phyloP scores from a whole-genome alignment of 2,888 invertebrate genomes.

The Ceriagrion tenellum region DNA sequence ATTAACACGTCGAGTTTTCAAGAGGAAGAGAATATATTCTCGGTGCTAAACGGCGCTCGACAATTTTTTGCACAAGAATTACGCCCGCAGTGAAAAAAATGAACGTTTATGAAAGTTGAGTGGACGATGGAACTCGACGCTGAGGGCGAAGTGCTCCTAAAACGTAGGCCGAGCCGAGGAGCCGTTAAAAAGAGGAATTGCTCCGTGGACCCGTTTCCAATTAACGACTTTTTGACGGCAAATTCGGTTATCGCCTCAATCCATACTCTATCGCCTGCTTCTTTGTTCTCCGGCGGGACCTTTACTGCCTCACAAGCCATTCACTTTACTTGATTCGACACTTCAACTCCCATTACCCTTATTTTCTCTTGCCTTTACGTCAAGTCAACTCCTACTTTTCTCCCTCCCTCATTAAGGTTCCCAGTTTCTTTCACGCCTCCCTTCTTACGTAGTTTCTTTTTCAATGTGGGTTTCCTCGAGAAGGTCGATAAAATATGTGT shows the following conservation, averaged over 20 bases:
- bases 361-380: background rate
- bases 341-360: background rate
- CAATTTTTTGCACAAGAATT: background rate
- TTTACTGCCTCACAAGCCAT: background rate
- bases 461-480: background rate
- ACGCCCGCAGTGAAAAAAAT: background rate
- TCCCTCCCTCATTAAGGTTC: background rate
- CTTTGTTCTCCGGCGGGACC: slow-evolving; percentile 15
- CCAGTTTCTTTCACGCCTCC: background rate
- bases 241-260: slow-evolving; percentile 44
- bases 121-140: background rate
- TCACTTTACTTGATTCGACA: background rate
- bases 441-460: background rate
- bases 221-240: slow-evolving; percentile 36
- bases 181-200: slow-evolving; percentile 12
- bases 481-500: background rate
- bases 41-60: background rate
- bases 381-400: background rate
- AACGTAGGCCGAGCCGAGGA: background rate
- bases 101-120: background rate
- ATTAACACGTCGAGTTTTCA: background rate
- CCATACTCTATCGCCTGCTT: slow-evolving; percentile 29
- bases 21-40: background rate
- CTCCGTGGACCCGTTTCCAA: slow-evolving; percentile 13
- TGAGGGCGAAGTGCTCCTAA: background rate